Base-by-base conservation (phyloP, 2,113 vertebrate species). In the Hippocampus comes region DNA sequence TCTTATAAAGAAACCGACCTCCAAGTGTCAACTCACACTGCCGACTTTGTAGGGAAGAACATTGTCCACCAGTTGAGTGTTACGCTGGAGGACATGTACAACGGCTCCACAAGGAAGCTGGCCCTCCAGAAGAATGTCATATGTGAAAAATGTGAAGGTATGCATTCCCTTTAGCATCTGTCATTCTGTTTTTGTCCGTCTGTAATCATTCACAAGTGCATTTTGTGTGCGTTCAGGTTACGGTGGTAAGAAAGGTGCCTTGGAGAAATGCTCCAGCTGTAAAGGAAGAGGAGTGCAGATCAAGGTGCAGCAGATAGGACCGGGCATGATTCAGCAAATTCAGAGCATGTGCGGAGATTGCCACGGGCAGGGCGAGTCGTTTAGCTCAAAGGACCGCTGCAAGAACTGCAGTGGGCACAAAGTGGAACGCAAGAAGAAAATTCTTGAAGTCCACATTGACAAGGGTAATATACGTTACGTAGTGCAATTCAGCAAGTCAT, bases 71-170 rank as follows among this genome's bases (percentile, higher is more conserved):
- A 98, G 78, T 88, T 99, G 68, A 81, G 91, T 70, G 94, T 98
- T n/a, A 93, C 95, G 53, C 91, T 99, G 61, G 96, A 98, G 74
- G 97, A 99, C 63, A 87, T 99, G 8, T 98, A 99, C 89, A 96
- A 94, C 51, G 95, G 97, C 77, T 65, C 93, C 72, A 96, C 95
- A 11, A 94, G 96, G 84, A 99, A 97, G 81, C 88, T 99, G 66
- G 96, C 93, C n/a, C 94, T 99, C 72, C 96, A 98, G 82, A 99
- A 98, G 88, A 99, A 96, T 30, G 79, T 97, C 0, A 96, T 99
- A 86, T 99, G 97, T 91, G 95, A 93, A 65, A 97, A 97, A 89
- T 99, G 97, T 86, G 95, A 98, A 74, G 97, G 97, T 98, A 93
- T 70, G 86, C 77, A 7, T 10, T 57, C n/a, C 12, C 10, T 42